Base-by-base conservation (phyloP, 2,797 vertebrate genomes). In the Trematomus bernacchii region DNA sequence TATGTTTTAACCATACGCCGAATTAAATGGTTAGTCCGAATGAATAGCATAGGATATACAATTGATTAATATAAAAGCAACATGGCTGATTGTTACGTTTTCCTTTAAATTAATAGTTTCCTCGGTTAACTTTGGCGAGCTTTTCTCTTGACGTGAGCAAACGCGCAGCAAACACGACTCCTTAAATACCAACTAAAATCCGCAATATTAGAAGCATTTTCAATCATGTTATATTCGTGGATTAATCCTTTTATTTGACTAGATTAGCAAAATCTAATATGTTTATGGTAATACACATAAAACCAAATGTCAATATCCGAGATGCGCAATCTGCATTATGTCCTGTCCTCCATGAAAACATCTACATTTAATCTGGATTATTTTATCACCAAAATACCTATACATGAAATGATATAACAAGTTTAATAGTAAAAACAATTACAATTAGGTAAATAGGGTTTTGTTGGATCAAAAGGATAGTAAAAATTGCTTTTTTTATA, bases 131-230 rank as follows among this genome's bases (percentile, higher is more conserved):
- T 77, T 69, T 27, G 60, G 44, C 16, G 37, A 3, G 23, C 23
- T 33, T 23, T 62, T 19, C 8, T 62, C 13, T 7, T 33, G 44
- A 43, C 0, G 44, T 10, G 37, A 21, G 2, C 13, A 10, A 44
- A 55, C 23, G 72, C 61, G 44, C 54, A 37, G 23, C 15, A 15
- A 60, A 13, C 77, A 59, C 53, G 60, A 62, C 59, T 67, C 13
- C 7, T 11, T 2, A 27, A 11, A 40, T 37, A 46, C 12, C 7
- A 19, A 9, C 15, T 46, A 16, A 16, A n/a, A 13, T 5, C 53
- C 7, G 18, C 13, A 61, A 48, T 44, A 51, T 72, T 46, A 16
- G 19, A 43, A 58, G 8, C 18, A 51, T 18, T 0, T 2, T 19
- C 3, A 46, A 53, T 16, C 0, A 1, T 21, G 33, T 12, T 4